Evolutionary conservation across 2,113 vertebrate species (phyloP).

Genomic region (Menidia beryllina): DNA sequence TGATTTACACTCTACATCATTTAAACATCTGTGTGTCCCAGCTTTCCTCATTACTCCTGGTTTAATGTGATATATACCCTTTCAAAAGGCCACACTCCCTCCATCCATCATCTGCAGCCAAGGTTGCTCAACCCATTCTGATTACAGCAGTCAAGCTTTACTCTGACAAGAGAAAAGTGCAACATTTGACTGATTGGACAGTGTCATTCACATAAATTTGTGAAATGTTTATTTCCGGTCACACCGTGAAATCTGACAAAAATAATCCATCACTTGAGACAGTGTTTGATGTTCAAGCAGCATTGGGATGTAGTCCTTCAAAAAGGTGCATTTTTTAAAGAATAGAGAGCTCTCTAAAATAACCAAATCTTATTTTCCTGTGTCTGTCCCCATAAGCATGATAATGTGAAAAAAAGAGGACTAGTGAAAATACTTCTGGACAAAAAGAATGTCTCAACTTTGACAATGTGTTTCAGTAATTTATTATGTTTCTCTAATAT

Average conservation of each 20-base stretch:
- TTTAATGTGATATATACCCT: slow-evolving; percentile 84
- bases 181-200: slow-evolving; percentile 53
- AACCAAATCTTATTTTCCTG: neutral
- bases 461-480: too few species aligned
- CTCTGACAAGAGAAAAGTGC: slow-evolving; percentile 44
- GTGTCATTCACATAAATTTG: slow-evolving; percentile 29
- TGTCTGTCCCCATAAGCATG: slow-evolving; percentile 22
- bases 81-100: slow-evolving; percentile 80
- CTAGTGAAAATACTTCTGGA: neutral
- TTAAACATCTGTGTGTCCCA: slow-evolving; percentile 80
- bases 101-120: slow-evolving; percentile 79
- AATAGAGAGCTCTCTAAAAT: slow-evolving; percentile 11
- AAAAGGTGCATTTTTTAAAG: neutral
- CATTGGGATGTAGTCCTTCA: slow-evolving; percentile 8
- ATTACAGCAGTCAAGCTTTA: slow-evolving; percentile 74
- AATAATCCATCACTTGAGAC: slow-evolving; percentile 12
- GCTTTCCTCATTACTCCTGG: slow-evolving; percentile 80
- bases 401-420: slow-evolving; percentile 48
- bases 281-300: neutral
- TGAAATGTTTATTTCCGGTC: slow-evolving; percentile 25
- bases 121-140: slow-evolving; percentile 73
- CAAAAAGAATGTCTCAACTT: neutral
- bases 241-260: slow-evolving; percentile 17
- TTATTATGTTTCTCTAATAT: too few species aligned
- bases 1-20: slow-evolving; percentile 66